A percentile compares a stretch with the other conserved stretches of the same genome.
These are phyloP conservation scores for Mamestra configurata DNA, from an alignment of 1,140 invertebrate genomes.

Conservation along the genomic window DNA sequence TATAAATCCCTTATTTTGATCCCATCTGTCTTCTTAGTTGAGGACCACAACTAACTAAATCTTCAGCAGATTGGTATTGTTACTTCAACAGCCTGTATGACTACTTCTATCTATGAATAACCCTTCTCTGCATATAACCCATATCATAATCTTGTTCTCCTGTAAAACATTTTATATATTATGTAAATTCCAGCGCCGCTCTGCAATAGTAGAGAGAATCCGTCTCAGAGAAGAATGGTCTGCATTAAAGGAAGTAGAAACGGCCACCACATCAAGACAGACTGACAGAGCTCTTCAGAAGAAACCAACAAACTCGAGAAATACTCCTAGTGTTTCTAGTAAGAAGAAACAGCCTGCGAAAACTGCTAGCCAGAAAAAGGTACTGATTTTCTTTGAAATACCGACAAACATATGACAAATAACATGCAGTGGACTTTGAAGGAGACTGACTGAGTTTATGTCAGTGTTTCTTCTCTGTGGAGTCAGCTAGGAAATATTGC, in stretches of 20 bases:
- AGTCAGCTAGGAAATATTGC: no score
- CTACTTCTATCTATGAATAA: no score
- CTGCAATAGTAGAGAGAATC: conserved; percentile 77
- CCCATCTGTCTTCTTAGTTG: no score
- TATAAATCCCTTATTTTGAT: no score
- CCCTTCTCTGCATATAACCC: no score
- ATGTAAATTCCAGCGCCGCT: conserved; percentile 72
- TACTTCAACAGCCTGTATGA: no score
- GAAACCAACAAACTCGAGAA: background rate
- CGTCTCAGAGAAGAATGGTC: conserved; percentile 79
- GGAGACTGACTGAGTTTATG: no score
- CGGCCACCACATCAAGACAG: conserved; percentile 21
- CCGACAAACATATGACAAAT: no score
- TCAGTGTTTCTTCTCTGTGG: no score
- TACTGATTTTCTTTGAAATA: background rate
- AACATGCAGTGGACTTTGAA: no score
- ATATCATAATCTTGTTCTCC: background rate
- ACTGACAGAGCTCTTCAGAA: background rate
- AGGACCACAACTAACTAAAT: no score
- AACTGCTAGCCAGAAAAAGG: conserved; percentile 27
- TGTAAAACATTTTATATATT: background rate
- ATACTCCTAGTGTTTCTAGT: background rate
- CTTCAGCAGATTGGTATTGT: no score
- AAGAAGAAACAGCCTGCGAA: conserved; percentile 1
- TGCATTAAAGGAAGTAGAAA: conserved; percentile 69